Evolutionary conservation across 2,888 invertebrate genomes (phyloP), one percentile per base, ranked within the genome.

Genomic region (Nomada hirtipes): DNA sequence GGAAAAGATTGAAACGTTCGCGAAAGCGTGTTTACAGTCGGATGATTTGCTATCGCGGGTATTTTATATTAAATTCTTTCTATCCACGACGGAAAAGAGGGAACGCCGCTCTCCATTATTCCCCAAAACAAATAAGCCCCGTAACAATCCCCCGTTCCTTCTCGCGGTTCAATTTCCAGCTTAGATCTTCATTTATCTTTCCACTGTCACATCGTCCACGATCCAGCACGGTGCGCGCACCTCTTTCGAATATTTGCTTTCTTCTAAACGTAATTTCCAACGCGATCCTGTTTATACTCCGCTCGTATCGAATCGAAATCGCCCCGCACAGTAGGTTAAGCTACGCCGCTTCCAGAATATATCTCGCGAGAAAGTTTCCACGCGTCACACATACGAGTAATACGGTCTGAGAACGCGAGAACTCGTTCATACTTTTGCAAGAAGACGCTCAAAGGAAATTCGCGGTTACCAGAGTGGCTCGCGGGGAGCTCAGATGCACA

Each of bases 51-150:
- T 42, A 68, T 75, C 70, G 20, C 63, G 26, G 63, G 53, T 86
- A 86, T 86, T 86, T 86, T 67, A 82, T 86, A 84, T 86, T 79
- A 86, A 86, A 86, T 82, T 77, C 71, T 79, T 77, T 61, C 63
- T 67, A 57, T 72, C 15, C 20, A 9, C 29, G 18, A 1, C 3
- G 57, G 9, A 15, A 13, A 2, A n/a, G 13, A 53, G 36, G 13
- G 63, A 53, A 78, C 59, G 29, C 76, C 50, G 59, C 73, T 81
- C 63, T 63, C 86, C 65, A 83, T 83, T 86, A 77, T 83, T 65
- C 36, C 29, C 26, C n/a, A 52, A 75, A 70, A 83, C 75, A 85
- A 86, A 86, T 75, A 79, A 29, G 36, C 11, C 7, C 2, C 9
- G 15, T 18, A 4, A 9, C 57, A 11, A 9, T 50, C 18, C 63